phyloP scores from a whole-genome alignment of 2,888 invertebrate species.

The Archips xylosteana region DNA sequence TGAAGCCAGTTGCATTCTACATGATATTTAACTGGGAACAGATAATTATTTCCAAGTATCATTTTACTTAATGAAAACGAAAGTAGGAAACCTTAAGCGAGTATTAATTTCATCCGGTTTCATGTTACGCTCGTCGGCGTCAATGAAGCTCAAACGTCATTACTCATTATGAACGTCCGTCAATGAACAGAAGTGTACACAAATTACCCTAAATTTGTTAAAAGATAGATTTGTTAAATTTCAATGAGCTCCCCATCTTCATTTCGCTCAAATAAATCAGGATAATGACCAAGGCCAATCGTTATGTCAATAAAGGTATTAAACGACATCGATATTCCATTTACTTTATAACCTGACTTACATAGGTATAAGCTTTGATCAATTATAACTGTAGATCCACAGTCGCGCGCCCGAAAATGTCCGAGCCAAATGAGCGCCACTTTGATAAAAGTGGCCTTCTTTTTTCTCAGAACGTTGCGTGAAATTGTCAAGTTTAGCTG shows the following conservation, averaged over 20 bases:
- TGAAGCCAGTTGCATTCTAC: too few species aligned
- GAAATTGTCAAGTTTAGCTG: too few species aligned
- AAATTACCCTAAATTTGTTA: neutral
- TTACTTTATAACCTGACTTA: too few species aligned
- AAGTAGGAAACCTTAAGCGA: constrained; percentile 22
- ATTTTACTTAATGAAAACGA: constrained; percentile 6
- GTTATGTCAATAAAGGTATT: constrained; percentile 16
- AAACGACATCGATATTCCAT: constrained; percentile 21
- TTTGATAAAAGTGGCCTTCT: too few species aligned
- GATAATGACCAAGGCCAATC: constrained; percentile 10
- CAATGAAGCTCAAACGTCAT: neutral
- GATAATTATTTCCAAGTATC: neutral
- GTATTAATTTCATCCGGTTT: constrained; percentile 18
- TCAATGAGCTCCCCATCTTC: neutral
- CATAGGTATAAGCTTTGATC: too few species aligned
- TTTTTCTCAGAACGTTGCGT: too few species aligned
- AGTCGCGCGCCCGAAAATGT: too few species aligned
- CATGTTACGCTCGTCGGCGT: neutral
- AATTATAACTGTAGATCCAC: too few species aligned
- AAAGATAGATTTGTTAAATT: neutral
- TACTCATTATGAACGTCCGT: neutral
- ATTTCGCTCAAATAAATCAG: constrained; percentile 21
- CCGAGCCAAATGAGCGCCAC: too few species aligned
- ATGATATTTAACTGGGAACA: neutral
- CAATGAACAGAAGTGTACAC: neutral